Percentiles rank a stretch among this genome's conserved stretches.
These are phyloP conservation scores for Nasonovia ribisnigri DNA, from an alignment of 2,888 invertebrate species.

Conservation along the genomic window DNA sequence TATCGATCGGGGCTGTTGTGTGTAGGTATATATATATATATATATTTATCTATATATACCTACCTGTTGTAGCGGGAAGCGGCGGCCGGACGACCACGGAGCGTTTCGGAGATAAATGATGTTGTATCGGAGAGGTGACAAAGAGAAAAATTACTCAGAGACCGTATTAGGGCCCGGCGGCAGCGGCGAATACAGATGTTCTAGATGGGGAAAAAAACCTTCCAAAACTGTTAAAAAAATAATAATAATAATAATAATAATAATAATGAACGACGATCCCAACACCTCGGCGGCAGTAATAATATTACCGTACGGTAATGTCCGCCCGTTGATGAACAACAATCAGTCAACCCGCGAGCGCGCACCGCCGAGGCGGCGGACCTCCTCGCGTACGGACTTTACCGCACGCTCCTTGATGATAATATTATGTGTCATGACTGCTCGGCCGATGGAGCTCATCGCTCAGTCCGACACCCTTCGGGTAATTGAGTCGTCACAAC, in stretches of 20 bases:
- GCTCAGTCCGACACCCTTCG: constrained; percentile 56
- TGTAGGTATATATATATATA: background rate
- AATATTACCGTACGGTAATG: constrained; percentile 33
- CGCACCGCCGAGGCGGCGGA: background rate
- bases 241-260: constrained; percentile 57
- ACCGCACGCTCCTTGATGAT: constrained; percentile 29
- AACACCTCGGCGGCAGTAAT: constrained; percentile 42
- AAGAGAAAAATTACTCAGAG: constrained; percentile 62
- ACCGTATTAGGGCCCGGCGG: constrained; percentile 52
- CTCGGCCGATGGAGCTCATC: constrained; percentile 19
- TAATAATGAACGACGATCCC: constrained; percentile 45
- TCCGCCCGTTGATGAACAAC: constrained; percentile 62
- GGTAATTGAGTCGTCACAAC: constrained; percentile 63
- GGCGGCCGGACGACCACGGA: background rate
- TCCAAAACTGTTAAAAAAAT: constrained; percentile 57
- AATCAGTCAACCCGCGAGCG: constrained; percentile 52
- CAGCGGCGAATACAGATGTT: constrained; percentile 57
- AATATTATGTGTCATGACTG: constrained; percentile 40
- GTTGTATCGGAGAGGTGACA: constrained; percentile 57
- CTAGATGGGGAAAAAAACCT: constrained; percentile 36
- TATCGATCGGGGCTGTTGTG: constrained; percentile 21
- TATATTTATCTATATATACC: background rate
- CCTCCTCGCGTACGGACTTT: background rate
- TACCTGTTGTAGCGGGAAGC: background rate
- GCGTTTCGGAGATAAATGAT: constrained; percentile 53